These are phyloP conservation scores for Drosophila mauritiana DNA, from an alignment of 1,140 invertebrate species.

Conservation along the genomic window DNA sequence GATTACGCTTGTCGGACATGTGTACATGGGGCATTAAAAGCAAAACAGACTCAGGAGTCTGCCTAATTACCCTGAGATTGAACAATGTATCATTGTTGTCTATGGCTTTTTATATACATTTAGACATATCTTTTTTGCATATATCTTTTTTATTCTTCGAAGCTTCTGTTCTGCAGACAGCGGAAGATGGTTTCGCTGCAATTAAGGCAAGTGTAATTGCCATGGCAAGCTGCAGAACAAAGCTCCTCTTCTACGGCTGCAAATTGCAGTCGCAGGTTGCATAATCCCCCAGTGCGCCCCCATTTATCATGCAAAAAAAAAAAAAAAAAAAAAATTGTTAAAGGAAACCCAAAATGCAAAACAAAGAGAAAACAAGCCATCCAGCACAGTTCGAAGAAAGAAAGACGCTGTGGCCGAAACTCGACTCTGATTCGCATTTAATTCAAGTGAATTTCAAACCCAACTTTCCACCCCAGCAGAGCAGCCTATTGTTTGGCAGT, in stretches of 20 bases:
- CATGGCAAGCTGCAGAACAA: constrained; percentile 63
- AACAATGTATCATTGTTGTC: constrained; percentile 29
- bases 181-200: constrained; percentile 67
- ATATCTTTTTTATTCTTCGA: constrained; percentile 12
- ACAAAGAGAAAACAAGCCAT: constrained; percentile 42
- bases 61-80: constrained; percentile 61
- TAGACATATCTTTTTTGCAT: constrained; percentile 1
- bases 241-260: constrained; percentile 17
- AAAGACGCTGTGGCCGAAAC: constrained; percentile 38
- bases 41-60: neutral
- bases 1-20: constrained; percentile 51
- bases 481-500: constrained; percentile 63
- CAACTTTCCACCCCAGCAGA: constrained; percentile 38
- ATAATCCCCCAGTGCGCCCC: constrained; percentile 50
- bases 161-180: constrained; percentile 57
- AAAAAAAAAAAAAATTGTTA: constrained; percentile 29
- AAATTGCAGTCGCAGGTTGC: constrained; percentile 53
- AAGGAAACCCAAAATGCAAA: constrained; percentile 45
- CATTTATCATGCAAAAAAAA: constrained; percentile 61
- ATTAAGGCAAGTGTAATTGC: constrained; percentile 67
- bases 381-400: constrained; percentile 21
- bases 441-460: constrained; percentile 77
- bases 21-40: constrained; percentile 43
- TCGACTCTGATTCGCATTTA: constrained; percentile 71
- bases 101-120: constrained; percentile 14